Base-by-base conservation (phyloP, 2,797 vertebrate genomes). In the Sebastes vulpes region DNA sequence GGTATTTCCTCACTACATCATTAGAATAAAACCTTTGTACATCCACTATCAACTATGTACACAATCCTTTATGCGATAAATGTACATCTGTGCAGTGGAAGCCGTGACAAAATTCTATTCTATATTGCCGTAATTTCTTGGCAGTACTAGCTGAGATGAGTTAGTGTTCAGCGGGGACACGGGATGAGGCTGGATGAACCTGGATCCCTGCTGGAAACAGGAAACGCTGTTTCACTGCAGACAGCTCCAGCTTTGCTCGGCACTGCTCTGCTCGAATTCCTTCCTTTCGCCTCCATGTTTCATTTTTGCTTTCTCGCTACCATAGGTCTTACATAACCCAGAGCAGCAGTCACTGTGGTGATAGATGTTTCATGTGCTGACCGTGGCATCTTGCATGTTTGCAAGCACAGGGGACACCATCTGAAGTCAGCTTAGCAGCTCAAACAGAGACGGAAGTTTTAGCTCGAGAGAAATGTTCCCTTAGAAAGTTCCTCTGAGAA, bases 121-220 rank as follows among this genome's bases (percentile, higher is more conserved):
- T 8, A 28, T 20, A 71, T 18, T 42, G 10, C 42, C 21, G 16
- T 69, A 5, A 79, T 65, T 60, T 75, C 31, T 72, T 61, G 65
- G 77, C 9, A 78, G 52, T 28, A 68, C 14, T 68, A 60, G 53
- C 60, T 72, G 20, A 73, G 64, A 68, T 79, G 23, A 81, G 60
- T 54, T 73, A 72, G 56, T 63, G n/a, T 75, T 85, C 59, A 77
- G 54, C 10, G 9, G 54, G 77, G 65, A 85, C 68, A 58, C 65
- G 14, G 65, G 86, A 92, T 89, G 78, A 92, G 94, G 91, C 93
- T 92, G 89, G 91, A 94, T 91, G 94, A 94, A 95, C 95, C 95
- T 96, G 96, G 93, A 96, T 96, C 96, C 94, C 92, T 95, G 94
- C 95, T 93, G 93, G 95, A 96, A 96, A 96, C 96, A 95, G 94